Percentiles rank a stretch among this genome's conserved stretches.
phyloP scores from a whole-genome alignment of 2,888 invertebrate genomes.

The Nudaria mundana region DNA sequence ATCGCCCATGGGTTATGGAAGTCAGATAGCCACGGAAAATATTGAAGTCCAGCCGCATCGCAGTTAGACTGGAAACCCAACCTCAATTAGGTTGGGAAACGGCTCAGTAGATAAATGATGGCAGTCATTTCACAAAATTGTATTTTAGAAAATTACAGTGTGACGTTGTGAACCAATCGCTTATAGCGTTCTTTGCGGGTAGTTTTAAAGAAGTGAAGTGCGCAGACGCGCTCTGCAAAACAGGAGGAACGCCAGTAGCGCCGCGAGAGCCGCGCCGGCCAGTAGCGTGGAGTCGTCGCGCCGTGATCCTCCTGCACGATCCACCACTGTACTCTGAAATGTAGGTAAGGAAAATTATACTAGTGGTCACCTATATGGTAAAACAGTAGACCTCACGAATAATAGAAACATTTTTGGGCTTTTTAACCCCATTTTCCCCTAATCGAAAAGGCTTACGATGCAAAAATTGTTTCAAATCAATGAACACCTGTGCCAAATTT shows the following conservation, averaged over 20 bases:
- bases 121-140: neutral
- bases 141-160: neutral
- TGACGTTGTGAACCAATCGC: conserved; percentile 7
- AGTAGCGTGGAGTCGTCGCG: conserved; percentile 66
- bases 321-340: conserved; percentile 70
- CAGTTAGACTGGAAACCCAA: too few species aligned
- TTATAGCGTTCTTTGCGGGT: conserved; percentile 20
- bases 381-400: too few species aligned
- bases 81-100: too few species aligned
- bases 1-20: too few species aligned
- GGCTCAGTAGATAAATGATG: too few species aligned
- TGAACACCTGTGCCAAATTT: too few species aligned
- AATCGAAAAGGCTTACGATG: too few species aligned
- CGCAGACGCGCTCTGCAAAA: conserved; percentile 67
- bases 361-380: neutral
- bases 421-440: too few species aligned
- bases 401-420: too few species aligned
- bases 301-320: conserved; percentile 60
- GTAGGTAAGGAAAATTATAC: neutral
- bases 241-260: conserved; percentile 62
- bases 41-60: too few species aligned
- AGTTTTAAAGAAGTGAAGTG: conserved; percentile 53
- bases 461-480: too few species aligned
- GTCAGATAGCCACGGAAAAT: too few species aligned
- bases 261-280: conserved; percentile 71